Evolutionary conservation across 2,113 vertebrate species (phyloP), one percentile per base, ranked within the genome.

Genomic region (Dendropsophus ebraccatus): DNA sequence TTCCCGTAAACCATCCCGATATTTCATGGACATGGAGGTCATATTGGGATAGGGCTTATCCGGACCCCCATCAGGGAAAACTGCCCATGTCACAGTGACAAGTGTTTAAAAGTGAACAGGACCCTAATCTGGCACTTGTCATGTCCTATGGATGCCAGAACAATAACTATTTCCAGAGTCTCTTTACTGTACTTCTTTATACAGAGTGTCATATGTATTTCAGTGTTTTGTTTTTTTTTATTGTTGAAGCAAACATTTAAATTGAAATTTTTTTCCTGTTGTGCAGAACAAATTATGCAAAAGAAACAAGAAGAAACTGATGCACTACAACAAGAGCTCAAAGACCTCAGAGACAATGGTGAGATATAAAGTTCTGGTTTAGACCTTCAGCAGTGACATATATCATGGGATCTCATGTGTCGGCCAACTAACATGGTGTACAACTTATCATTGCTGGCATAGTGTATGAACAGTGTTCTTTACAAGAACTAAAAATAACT

Each of bases 321-420:
- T 41, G 88, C 87, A 87, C 62, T 89, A 81, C 94, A 89, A 88
- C 92, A 91, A 87, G 93, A 93, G 88, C 90, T 94, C 88, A 89
- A 90, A 25, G 91, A 92, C 81, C 86, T 94, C 82, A 92, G 92
- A 91, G 92, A 93, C 79, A 90, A 87, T 73, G 93, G 93, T 94
- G 87, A 93, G 95, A 41, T 41, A 8, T 5, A 41, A n/a, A n/a
- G n/a, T n/a, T n/a, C n/a, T n/a, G 41, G 3, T 41, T 41, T 41
- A 41, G 41, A 41, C 8, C 4, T 41, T 41, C 41, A 5, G 41
- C 8, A 41, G 41, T 41, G 8, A 41, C 41, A 8, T 41, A 8
- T 41, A 41, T 41, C 4, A 41, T 41, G 41, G 41, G 41, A 8
- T 41, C 41, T 41, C 60, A 65, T 2, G 25, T 7, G 1, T n/a